Percentiles rank a stretch among this genome's conserved stretches.
Evolutionary conservation across 2,797 vertebrate genomes (phyloP).

Genomic region (Danio albolineatus): DNA sequence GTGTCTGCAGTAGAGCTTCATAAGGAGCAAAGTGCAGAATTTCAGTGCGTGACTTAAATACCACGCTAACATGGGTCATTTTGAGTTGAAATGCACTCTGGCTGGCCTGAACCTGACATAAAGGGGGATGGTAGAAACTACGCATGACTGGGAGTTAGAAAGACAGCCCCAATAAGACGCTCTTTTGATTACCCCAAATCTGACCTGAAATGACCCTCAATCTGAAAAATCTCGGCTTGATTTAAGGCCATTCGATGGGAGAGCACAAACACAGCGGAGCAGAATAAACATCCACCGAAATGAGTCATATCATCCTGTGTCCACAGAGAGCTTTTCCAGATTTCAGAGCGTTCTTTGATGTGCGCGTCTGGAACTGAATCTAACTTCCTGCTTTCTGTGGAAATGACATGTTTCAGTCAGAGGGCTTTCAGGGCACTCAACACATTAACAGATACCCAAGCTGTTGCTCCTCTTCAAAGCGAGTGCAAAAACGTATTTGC

Average conservation of each 20-base stretch:
- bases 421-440: constrained; percentile 45
- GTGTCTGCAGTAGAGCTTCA: constrained; percentile 4
- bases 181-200: background rate
- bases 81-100: background rate
- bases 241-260: background rate
- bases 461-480: constrained; percentile 49
- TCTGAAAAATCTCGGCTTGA: background rate
- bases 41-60: constrained; percentile 29
- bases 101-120: background rate
- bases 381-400: constrained; percentile 23
- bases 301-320: constrained; percentile 46
- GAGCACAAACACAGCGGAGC: constrained; percentile 22
- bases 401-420: constrained; percentile 6
- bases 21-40: background rate
- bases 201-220: background rate
- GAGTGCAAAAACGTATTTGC: constrained; percentile 29
- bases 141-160: background rate
- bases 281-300: constrained; percentile 47
- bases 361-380: constrained; percentile 55
- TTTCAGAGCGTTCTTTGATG: constrained; percentile 55
- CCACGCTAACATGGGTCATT: constrained; percentile 4
- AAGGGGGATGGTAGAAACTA: background rate
- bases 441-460: constrained; percentile 55
- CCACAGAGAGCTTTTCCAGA: constrained; percentile 50
- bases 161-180: background rate